phyloP scores from a whole-genome alignment of 2,888 invertebrate genomes.

The Stegophylla sp. region DNA sequence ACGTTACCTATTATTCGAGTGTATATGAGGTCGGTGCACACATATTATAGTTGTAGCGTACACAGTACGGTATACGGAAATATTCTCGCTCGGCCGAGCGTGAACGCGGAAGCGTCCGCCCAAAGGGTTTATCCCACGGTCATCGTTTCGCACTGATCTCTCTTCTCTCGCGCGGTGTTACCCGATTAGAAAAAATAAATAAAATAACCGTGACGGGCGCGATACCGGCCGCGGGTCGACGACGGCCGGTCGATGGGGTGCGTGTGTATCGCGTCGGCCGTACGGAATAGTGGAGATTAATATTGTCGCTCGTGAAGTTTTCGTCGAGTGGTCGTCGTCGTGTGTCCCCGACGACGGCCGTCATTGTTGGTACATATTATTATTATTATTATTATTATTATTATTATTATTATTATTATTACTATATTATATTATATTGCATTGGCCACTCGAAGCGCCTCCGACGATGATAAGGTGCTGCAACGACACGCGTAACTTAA shows the following conservation, averaged over 20 bases:
- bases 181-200: constrained; percentile 16
- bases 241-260: not conserved
- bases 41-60: not conserved
- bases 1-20: no score
- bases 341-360: not conserved
- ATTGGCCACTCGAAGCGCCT: not conserved
- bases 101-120: constrained; percentile 49
- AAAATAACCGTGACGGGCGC: not conserved
- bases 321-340: not conserved
- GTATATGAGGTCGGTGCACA: no score
- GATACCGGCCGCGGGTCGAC: not conserved
- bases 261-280: not conserved
- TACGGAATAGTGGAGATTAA: not conserved
- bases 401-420: not conserved
- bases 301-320: not conserved
- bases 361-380: no score
- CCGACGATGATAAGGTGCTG: not conserved
- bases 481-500: not conserved
- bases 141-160: constrained; percentile 56
- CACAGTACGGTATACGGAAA: constrained; percentile 11
- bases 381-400: constrained; percentile 1
- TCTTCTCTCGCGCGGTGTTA: not conserved
- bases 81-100: constrained; percentile 52
- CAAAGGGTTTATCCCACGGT: constrained; percentile 58
- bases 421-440: not conserved